Evolutionary conservation across 2,113 vertebrate genomes (phyloP), one percentile per base, ranked within the genome.

Genomic region (Nibea albiflora): DNA sequence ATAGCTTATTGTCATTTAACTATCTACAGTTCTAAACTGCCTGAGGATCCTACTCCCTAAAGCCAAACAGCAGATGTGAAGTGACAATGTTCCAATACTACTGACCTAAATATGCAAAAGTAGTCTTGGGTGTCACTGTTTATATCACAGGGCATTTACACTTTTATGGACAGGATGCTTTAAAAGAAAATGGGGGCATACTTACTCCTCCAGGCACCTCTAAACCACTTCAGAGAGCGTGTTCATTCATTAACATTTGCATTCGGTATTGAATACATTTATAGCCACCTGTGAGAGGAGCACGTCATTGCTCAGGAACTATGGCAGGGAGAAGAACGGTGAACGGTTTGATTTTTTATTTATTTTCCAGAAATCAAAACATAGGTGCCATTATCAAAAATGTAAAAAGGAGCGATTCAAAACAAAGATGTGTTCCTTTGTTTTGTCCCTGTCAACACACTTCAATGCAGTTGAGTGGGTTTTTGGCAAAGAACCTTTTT

Each of bases 301-400:
- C 0, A 1, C 31, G 72, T 60, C 19, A 20, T 0, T 73, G 61
- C 20, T 53, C 53, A 22, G n/a, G n/a, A 22, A 3, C 24, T 52
- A 14, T n/a, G 57, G 16, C 42, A 52, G 44, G n/a, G 11, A 47
- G 20, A 14, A 66, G 9, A 42, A 58, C 4, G 5, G 16, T 5
- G 35, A 19, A 15, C 12, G 19, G 9, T 14, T 67, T 35, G 20
- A 0, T 46, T 39, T 15, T n/a, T 28, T n/a, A 22, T 42, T 17
- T 24, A 4, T 61, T 53, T 39, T 78, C 54, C 46, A 71, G 47
- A 76, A 54, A 72, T 77, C 42, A 52, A 54, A 80, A 62, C 31
- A 71, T 60, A 58, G 12, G 47, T 28, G 26, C 14, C 53, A 50
- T 26, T 58, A 46, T 62, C n/a, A 6, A 61, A 44, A 20, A 56